Conservation (phyloP, 1,140 invertebrate species). For the Hyposmocoma kahamanoa region DNA sequence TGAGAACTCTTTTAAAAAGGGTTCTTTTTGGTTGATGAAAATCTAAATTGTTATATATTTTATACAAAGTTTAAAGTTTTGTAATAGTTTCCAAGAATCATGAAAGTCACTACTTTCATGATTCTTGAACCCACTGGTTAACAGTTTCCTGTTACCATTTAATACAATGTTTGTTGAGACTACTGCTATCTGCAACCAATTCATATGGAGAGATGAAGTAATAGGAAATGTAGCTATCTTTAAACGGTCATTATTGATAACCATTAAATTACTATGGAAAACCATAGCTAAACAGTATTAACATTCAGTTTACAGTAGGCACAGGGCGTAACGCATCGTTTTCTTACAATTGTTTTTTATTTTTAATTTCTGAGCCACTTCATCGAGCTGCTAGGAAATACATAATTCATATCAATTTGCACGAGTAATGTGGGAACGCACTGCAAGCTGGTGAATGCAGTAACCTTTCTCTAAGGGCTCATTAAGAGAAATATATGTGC, state of each 20-base stretch:
- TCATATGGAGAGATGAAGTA: too few relatives aligned
- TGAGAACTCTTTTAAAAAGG: too few relatives aligned
- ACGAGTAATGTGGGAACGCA: constrained; percentile 43
- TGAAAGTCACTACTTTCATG: too few relatives aligned
- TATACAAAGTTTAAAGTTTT: too few relatives aligned
- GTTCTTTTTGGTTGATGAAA: too few relatives aligned
- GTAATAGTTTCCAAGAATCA: too few relatives aligned
- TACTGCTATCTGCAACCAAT: too few relatives aligned
- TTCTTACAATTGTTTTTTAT: constrained; percentile 33
- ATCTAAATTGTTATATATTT: too few relatives aligned
- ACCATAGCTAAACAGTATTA: constrained; percentile 14
- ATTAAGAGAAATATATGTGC: constrained; percentile 41
- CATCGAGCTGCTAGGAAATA: constrained; percentile 33
- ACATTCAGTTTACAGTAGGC: constrained; percentile 11
- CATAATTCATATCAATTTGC: constrained; percentile 44
- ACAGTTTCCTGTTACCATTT: too few relatives aligned
- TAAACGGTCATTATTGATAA: not conserved
- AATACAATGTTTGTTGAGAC: too few relatives aligned
- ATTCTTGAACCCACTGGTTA: too few relatives aligned
- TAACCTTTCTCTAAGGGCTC: constrained; percentile 48
- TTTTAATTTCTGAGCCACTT: constrained; percentile 17
- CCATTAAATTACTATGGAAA: constrained; percentile 13
- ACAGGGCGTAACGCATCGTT: constrained; percentile 26
- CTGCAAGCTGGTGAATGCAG: constrained; percentile 24
- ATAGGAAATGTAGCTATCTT: too few relatives aligned